Evolutionary conservation across 2,113 vertebrate species (phyloP).

Genomic region (Melanerpes formicivorus): DNA sequence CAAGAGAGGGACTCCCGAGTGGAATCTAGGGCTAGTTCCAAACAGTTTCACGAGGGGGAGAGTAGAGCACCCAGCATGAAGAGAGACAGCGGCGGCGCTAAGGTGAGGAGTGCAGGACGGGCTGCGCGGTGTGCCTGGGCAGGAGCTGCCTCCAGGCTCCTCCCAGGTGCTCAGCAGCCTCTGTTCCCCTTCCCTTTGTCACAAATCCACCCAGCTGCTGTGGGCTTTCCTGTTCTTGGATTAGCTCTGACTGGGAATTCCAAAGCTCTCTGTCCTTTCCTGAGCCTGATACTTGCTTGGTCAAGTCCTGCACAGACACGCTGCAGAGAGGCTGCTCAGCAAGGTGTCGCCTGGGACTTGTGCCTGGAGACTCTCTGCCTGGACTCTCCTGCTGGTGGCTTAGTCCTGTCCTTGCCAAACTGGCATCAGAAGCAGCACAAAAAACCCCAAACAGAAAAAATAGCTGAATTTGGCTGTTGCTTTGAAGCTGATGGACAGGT

Average conservation of each 20-base stretch:
- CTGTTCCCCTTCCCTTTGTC: not conserved
- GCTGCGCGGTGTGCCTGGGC: not conserved
- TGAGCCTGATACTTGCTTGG: slow-evolving; percentile 2
- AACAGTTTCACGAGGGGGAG: slow-evolving; percentile 71
- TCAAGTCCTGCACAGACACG: not conserved
- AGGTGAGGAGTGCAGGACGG: slow-evolving; percentile 75
- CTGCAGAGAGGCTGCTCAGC: not conserved
- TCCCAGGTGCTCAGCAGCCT: not conserved
- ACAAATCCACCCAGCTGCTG: not conserved
- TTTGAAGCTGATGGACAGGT: not conserved
- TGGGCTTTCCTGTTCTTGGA: not conserved
- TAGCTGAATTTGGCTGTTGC: not conserved
- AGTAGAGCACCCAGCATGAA: slow-evolving; percentile 40
- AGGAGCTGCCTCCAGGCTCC: slow-evolving; percentile 29
- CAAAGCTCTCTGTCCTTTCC: not conserved
- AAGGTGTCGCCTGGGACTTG: not conserved
- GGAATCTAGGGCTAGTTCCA: slow-evolving; percentile 64
- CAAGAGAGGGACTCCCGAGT: slow-evolving; percentile 68
- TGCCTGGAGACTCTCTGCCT: not conserved
- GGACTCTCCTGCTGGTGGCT: not conserved
- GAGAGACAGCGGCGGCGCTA: slow-evolving; percentile 60
- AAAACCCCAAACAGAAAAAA: too few relatives aligned
- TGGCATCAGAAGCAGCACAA: slow-evolving; percentile 3
- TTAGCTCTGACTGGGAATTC: not conserved
- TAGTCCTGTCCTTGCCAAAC: not conserved